A percentile compares a stretch with the other conserved stretches of the same genome.
Conservation (phyloP, 2,113 vertebrate genomes). For the Dicentrarchus labrax region DNA sequence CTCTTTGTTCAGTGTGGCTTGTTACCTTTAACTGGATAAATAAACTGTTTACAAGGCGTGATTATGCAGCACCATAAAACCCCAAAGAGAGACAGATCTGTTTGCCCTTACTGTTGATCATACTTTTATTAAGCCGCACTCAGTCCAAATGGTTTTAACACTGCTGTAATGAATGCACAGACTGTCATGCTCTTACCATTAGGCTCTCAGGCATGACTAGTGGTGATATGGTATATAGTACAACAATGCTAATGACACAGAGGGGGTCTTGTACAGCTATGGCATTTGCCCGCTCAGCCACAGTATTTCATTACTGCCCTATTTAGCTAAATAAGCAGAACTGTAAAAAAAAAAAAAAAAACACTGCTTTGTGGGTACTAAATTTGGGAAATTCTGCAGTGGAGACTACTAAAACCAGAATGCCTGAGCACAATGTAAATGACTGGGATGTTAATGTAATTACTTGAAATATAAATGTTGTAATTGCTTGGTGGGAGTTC, state of each 20-base stretch:
- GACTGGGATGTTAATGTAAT: conserved; percentile 22
- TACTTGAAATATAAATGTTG: conserved; percentile 39
- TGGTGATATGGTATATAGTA: conserved; percentile 4
- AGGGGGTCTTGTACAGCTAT: conserved; percentile 51
- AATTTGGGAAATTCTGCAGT: conserved; percentile 21
- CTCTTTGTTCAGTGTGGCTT: conserved; percentile 30
- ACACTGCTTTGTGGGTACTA: conserved; percentile 12
- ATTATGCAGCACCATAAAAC: conserved; percentile 51
- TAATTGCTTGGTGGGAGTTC: conserved; percentile 46
- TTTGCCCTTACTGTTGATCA: conserved; percentile 21
- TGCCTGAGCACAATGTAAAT: neutral
- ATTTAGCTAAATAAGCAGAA: conserved; percentile 44
- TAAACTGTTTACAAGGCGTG: conserved; percentile 57
- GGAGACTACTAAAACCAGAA: neutral
- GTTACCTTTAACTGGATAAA: conserved; percentile 62
- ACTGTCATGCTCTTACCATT: conserved; percentile 17
- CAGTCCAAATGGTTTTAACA: neutral
- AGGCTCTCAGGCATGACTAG: conserved; percentile 11
- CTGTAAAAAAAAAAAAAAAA: conserved; percentile 15
- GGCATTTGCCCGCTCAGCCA: conserved; percentile 11
- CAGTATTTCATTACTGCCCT: conserved; percentile 30
- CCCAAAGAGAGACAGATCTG: conserved; percentile 17
- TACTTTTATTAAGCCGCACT: conserved; percentile 1
- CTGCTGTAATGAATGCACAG: neutral
- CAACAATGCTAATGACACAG: conserved; percentile 32